Percentiles rank a stretch among this genome's conserved stretches.
phyloP scores from a whole-genome alignment of 2,797 vertebrate genomes.

The Enoplosus armatus region DNA sequence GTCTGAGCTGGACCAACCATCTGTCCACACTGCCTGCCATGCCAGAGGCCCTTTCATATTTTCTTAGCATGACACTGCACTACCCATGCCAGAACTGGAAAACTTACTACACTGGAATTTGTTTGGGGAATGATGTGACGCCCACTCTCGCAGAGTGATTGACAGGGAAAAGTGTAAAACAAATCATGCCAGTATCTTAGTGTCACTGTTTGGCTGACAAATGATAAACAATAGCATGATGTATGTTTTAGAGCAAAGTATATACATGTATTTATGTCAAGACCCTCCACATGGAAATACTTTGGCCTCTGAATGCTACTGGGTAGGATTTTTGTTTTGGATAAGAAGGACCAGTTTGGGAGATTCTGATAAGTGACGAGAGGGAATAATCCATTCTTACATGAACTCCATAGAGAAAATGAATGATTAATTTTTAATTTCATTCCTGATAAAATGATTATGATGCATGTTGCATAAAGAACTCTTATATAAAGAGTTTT shows the following conservation, averaged over 20 bases:
- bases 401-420: neutral
- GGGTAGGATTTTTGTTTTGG: neutral
- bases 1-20: conserved; percentile 73
- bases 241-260: neutral
- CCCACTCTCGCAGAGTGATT: conserved; percentile 29
- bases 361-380: neutral
- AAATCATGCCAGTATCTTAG: conserved; percentile 14
- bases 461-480: neutral
- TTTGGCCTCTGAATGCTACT: neutral
- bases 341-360: neutral
- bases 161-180: conserved; percentile 26
- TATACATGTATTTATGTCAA: neutral
- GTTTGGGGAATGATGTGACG: neutral
- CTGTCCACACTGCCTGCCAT: conserved; percentile 67
- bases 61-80: conserved; percentile 64
- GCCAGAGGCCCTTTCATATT: conserved; percentile 69
- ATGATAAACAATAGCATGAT: conserved; percentile 22
- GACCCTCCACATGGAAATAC: neutral
- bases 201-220: conserved; percentile 12
- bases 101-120: conserved; percentile 19
- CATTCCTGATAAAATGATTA: neutral
- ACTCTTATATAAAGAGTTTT: neutral
- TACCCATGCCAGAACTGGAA: conserved; percentile 15
- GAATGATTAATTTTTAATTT: neutral
- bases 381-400: neutral